Conservation (phyloP, 2,113 vertebrate species). For the Coracopsis vasa region DNA sequence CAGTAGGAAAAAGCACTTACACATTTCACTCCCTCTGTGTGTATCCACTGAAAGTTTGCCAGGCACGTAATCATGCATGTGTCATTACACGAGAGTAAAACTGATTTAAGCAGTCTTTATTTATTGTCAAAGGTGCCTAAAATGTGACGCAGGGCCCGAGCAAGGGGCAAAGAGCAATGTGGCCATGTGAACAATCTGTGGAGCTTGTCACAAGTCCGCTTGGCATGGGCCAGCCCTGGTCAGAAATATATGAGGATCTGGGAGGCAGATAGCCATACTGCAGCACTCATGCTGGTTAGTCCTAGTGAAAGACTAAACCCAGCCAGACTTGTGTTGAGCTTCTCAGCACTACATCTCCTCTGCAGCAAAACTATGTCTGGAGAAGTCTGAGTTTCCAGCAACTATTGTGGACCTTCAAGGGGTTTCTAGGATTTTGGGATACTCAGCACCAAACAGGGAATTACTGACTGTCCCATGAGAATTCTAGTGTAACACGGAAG, state of each 20-base stretch:
- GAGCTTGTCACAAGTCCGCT: background rate
- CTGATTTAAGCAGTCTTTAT: background rate
- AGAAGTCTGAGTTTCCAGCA: background rate
- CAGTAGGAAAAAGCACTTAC: slow-evolving; percentile 51
- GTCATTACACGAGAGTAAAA: slow-evolving; percentile 29
- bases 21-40: slow-evolving; percentile 46
- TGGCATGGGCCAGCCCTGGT: fast-evolving
- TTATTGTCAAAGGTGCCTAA: background rate
- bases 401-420: background rate
- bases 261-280: background rate
- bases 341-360: fast-evolving
- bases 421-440: background rate
- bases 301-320: background rate
- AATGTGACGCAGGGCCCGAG: background rate
- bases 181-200: fast-evolving
- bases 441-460: background rate
- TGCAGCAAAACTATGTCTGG: background rate
- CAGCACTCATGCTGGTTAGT: background rate
- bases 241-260: background rate
- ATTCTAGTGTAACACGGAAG: background rate
- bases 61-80: slow-evolving; percentile 39
- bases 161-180: background rate
- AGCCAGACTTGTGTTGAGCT: background rate
- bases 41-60: slow-evolving; percentile 44
- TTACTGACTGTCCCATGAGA: fast-evolving